Conservation (phyloP, 92 coral and sea anemone species). For the Palythoa grandiflora region DNA sequence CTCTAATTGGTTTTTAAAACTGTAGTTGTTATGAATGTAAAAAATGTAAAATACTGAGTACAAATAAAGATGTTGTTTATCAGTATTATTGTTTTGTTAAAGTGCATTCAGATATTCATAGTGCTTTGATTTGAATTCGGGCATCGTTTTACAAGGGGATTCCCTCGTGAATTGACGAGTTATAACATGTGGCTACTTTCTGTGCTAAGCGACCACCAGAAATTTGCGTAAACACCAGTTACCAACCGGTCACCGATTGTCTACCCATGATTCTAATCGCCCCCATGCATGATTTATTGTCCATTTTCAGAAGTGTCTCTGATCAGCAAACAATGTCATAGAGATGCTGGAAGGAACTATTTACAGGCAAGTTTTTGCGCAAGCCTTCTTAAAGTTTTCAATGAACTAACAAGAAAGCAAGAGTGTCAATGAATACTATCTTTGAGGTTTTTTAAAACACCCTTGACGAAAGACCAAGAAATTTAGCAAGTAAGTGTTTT, state of each 20-base stretch:
- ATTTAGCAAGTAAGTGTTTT: constrained; percentile 38
- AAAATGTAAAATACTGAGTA: too few relatives aligned
- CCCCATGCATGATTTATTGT: constrained; percentile 44
- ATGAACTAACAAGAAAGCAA: not conserved
- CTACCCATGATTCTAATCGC: constrained; percentile 32
- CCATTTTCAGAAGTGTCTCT: constrained; percentile 39
- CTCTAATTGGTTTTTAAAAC: too few relatives aligned
- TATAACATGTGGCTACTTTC: not conserved
- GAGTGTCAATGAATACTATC: not conserved
- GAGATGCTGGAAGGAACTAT: constrained; percentile 10
- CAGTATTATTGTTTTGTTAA: too few relatives aligned
- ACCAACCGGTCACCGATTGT: constrained; percentile 34
- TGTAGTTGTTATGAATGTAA: too few relatives aligned
- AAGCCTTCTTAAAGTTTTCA: not conserved
- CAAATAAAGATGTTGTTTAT: too few relatives aligned
- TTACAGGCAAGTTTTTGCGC: not conserved
- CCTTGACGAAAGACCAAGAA: constrained; percentile 7
- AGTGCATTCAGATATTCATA: too few relatives aligned
- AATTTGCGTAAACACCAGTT: constrained; percentile 24
- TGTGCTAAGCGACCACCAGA: constrained; percentile 32
- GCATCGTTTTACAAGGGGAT: not conserved
- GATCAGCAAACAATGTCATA: not conserved
- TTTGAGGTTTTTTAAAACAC: not conserved
- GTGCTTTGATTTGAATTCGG: not conserved
- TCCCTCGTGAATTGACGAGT: not conserved